Evolutionary conservation across 2,797 vertebrate species (phyloP), one percentile per base, ranked within the genome.

Genomic region (Podargus strigoides): DNA sequence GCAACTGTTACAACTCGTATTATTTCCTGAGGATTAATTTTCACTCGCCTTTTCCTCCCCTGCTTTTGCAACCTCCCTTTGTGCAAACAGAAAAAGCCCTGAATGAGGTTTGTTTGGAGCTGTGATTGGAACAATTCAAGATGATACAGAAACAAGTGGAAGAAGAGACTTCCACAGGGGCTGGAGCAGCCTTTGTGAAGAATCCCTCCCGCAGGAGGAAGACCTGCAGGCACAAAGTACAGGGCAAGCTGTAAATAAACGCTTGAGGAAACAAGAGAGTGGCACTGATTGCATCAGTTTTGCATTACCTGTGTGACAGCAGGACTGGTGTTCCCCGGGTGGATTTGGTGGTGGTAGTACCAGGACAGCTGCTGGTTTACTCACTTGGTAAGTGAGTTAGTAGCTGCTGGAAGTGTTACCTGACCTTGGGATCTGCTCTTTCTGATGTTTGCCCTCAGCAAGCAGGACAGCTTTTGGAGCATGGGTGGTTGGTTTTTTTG

Each of bases 241-340:
- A 30, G 75, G 69, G 53, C 55, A 37, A 79, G 47, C 80, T 93
- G 27, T 55, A 94, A 93, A 86, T 84, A 78, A 73, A 59, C 32
- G 3, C 47, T 63, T 6, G 77, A 86, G 88, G 88, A 86, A 77
- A 20, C 0, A 0, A 62, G 83, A 73, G 82, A 3, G 2, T 14
- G 26, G 70, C 3, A 1, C 4, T 4, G 36, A 10, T 46, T n/a
- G 83, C 80, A 72, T 76, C 77, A 12, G 24, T 49, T 47, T 4
- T 44, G 59, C 42, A 5, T 2, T 46, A 37, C 46, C 46, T 5
- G 0, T 10, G 75, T 18, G 2, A 17, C 10, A 27, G 85, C 52
- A 0, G 0, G 70, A 1, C 49, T 8, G 5, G n/a, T 2, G 0
- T 13, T 90, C 39, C 20, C 34, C 7, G 79, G 15, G 10, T 19